phyloP scores from a whole-genome alignment of 2,113 vertebrate species.

The Gracilinanus agilis region DNA sequence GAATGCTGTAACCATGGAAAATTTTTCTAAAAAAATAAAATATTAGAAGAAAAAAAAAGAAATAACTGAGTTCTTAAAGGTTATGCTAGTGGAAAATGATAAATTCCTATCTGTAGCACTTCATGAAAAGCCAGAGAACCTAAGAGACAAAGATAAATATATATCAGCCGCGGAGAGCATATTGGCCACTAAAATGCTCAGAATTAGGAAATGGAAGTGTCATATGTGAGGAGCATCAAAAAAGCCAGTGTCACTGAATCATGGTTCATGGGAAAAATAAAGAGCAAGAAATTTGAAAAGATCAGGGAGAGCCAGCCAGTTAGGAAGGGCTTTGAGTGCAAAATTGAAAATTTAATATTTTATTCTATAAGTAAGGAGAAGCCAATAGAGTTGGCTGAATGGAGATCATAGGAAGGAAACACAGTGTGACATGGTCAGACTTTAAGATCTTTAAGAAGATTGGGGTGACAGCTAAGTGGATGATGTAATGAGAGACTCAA shows the following conservation, averaged over 20 bases:
- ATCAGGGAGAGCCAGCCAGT: not conserved
- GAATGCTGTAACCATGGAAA: no score
- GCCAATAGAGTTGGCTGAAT: not conserved
- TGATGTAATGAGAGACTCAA: not conserved
- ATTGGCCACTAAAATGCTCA: not conserved
- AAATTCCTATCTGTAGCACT: no score
- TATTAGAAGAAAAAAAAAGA: no score
- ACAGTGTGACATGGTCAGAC: not conserved
- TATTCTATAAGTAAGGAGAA: not conserved
- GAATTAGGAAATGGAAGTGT: no score
- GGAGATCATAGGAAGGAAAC: not conserved
- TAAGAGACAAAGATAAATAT: not conserved
- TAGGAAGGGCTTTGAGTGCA: not conserved
- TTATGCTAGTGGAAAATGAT: no score
- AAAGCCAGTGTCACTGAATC: not conserved
- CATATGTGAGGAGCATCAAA: no score
- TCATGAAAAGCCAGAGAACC: not conserved
- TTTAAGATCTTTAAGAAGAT: not conserved
- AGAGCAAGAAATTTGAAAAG: not conserved
- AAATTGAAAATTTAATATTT: not conserved
- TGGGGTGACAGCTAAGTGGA: not conserved
- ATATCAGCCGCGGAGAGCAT: not conserved
- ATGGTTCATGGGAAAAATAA: not conserved
- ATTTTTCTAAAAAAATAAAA: no score
- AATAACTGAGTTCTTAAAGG: no score